A percentile compares a stretch with the other conserved stretches of the same genome.
Evolutionary conservation across 2,797 vertebrate species (phyloP).

Genomic region (Hypotaenidia philippensis): DNA sequence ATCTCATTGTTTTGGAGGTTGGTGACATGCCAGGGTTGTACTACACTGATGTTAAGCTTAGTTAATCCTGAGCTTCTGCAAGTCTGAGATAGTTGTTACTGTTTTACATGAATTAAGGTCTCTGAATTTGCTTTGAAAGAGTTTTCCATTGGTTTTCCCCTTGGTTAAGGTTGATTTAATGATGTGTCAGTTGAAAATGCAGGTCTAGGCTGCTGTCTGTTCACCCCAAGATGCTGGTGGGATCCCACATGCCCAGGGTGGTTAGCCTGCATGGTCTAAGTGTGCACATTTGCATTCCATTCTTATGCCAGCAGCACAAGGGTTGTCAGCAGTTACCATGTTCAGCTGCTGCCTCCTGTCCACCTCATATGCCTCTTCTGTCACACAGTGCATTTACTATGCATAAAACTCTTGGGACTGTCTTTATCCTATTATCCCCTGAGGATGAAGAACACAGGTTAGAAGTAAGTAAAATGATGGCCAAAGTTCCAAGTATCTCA

Average conservation of each 20-base stretch:
- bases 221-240: not conserved
- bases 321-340: not conserved
- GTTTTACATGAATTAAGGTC: not conserved
- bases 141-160: not conserved
- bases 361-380: too few relatives aligned
- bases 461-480: not conserved
- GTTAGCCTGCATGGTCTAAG: not conserved
- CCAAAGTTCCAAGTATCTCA: not conserved
- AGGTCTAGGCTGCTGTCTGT: not conserved
- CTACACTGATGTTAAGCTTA: not conserved
- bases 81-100: not conserved
- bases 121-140: not conserved
- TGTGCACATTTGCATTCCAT: not conserved
- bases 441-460: not conserved
- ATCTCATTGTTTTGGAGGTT: not conserved
- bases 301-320: not conserved
- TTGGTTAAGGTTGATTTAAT: not conserved
- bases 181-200: not conserved
- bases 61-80: not conserved
- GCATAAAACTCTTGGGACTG: not conserved
- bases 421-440: not conserved
- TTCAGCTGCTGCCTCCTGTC: not conserved
- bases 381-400: not conserved
- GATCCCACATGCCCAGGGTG: not conserved
- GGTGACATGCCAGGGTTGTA: not conserved